phyloP scores from a whole-genome alignment of 1,140 invertebrate genomes.

The Orchesella cincta region DNA sequence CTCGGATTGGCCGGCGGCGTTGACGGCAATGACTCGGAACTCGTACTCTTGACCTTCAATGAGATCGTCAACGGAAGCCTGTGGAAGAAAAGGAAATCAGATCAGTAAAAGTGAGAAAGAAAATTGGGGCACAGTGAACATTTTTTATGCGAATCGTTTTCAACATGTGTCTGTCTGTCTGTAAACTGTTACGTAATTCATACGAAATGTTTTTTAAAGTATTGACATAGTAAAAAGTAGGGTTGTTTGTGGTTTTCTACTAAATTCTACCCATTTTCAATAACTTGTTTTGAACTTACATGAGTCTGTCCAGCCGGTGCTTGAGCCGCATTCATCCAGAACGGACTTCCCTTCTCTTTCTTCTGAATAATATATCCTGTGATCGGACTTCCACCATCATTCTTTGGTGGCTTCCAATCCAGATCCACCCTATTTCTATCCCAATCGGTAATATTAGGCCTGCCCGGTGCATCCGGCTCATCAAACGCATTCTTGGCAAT shows the following conservation, averaged over 20 bases:
- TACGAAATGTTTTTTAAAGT: not conserved
- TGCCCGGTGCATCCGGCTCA: slow-evolving; percentile 81
- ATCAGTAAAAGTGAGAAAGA: not conserved
- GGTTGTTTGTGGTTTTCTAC: too few relatives aligned
- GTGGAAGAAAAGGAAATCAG: slow-evolving; percentile 38
- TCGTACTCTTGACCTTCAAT: slow-evolving; percentile 94
- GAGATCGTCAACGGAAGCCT: slow-evolving; percentile 81
- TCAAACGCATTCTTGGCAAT: slow-evolving; percentile 91
- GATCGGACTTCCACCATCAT: slow-evolving; percentile 60
- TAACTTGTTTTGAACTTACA: slow-evolving; percentile 56
- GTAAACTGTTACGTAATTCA: not conserved
- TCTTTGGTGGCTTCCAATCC: slow-evolving; percentile 80
- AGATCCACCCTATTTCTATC: slow-evolving; percentile 90
- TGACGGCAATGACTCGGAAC: slow-evolving; percentile 92
- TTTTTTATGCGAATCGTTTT: too few relatives aligned
- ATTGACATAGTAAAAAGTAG: too few relatives aligned
- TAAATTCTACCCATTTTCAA: not conserved
- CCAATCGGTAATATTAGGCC: slow-evolving; percentile 85
- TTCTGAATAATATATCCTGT: slow-evolving; percentile 94
- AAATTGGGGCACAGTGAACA: not conserved
- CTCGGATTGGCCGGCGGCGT: slow-evolving; percentile 92
- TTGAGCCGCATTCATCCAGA: slow-evolving; percentile 85
- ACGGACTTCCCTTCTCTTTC: slow-evolving; percentile 88
- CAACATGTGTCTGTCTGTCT: too few relatives aligned
- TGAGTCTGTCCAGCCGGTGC: slow-evolving; percentile 75